These are phyloP conservation scores for Sinocyclocheilus rhinocerous DNA, from an alignment of 2,113 vertebrate species.

Conservation along the genomic window DNA sequence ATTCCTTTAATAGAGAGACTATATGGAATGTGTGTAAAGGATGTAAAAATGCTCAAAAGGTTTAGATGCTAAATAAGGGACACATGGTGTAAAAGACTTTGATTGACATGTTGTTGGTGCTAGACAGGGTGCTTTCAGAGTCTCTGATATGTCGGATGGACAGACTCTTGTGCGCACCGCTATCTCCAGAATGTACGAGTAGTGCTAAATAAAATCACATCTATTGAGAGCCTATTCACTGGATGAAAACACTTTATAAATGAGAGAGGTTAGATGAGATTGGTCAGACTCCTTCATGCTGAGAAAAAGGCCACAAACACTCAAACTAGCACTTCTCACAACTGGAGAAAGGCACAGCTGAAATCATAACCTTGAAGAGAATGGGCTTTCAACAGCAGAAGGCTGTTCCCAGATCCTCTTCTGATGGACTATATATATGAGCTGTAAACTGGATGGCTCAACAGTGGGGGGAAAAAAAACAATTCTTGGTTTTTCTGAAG, in stretches of 20 bases:
- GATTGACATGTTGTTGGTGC: background rate
- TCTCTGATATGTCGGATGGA: background rate
- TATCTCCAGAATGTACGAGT: background rate
- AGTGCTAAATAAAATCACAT: background rate
- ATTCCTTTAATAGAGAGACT: too few species aligned
- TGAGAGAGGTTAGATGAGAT: background rate
- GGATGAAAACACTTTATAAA: conserved; percentile 13
- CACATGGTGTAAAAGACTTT: background rate
- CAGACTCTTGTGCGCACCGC: background rate
- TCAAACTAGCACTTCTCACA: conserved; percentile 17
- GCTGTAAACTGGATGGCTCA: background rate
- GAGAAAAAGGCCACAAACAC: conserved; percentile 22
- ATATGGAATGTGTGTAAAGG: too few species aligned
- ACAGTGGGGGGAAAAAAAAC: background rate
- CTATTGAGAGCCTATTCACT: background rate
- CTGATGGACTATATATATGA: background rate
- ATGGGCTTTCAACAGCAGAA: background rate
- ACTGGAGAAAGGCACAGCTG: background rate
- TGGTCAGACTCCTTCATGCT: conserved; percentile 5
- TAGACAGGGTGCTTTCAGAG: background rate
- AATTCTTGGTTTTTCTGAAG: background rate
- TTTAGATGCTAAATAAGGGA: too few species aligned
- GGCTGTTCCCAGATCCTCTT: background rate
- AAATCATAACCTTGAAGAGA: conserved; percentile 27
- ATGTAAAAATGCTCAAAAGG: too few species aligned